These are phyloP conservation scores for Chiloscyllium plagiosum DNA, from an alignment of 2,113 vertebrate genomes.

Conservation along the genomic window DNA sequence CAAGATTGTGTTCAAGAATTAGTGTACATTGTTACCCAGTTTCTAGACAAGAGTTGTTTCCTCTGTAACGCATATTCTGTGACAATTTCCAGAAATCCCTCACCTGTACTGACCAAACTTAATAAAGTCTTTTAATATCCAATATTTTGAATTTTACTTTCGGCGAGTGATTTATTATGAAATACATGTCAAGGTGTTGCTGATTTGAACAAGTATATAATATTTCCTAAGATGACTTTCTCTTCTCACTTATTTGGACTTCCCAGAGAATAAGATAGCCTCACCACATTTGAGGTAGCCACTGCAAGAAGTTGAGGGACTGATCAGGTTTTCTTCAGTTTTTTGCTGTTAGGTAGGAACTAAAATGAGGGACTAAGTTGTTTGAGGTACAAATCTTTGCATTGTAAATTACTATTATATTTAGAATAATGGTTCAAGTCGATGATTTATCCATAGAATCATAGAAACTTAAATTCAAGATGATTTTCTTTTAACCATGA, in stretches of 20 bases:
- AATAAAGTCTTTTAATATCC: slow-evolving; percentile 99
- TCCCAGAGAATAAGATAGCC: not conserved
- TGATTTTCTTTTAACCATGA: not conserved
- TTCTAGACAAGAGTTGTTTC: slow-evolving; percentile 78
- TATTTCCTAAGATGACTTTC: not conserved
- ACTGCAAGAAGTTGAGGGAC: not conserved
- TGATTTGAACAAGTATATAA: not conserved
- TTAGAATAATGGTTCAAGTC: not conserved
- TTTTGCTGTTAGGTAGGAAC: not conserved
- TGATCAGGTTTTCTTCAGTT: not conserved
- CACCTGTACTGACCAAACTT: slow-evolving; percentile 99
- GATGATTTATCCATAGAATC: not conserved
- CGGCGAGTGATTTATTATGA: slow-evolving; percentile 5
- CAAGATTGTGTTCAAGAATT: slow-evolving; percentile 72
- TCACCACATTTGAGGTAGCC: not conserved
- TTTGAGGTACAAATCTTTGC: not conserved
- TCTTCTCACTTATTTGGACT: slow-evolving; percentile 32
- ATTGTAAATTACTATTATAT: not conserved
- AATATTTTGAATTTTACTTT: slow-evolving; percentile 45
- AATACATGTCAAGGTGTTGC: not conserved
- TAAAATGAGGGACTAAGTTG: too few species aligned
- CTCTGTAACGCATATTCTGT: slow-evolving; percentile 90
- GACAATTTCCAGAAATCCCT: slow-evolving; percentile 82
- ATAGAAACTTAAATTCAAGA: not conserved
- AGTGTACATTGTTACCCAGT: slow-evolving; percentile 88